Evolutionary conservation across 2,113 vertebrate genomes (phyloP).

Genomic region (Calcarius ornatus): DNA sequence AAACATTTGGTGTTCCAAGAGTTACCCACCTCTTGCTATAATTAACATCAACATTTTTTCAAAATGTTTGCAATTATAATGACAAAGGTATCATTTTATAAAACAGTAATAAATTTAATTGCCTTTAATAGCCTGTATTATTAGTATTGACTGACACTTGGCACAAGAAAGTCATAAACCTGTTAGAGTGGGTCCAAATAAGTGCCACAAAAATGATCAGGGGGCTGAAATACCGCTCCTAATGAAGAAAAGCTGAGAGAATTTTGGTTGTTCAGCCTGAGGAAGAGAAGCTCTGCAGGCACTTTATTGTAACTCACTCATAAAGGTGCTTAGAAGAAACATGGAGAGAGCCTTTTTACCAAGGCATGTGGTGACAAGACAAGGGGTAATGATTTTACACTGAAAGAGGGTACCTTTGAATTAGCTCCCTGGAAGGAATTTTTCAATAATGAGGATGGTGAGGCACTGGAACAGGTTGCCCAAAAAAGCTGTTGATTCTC

Average conservation of each 20-base stretch:
- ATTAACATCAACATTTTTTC: neutral
- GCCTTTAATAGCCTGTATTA: neutral
- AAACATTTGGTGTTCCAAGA: neutral
- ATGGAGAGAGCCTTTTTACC: neutral
- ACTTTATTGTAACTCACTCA: neutral
- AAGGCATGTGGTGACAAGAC: neutral
- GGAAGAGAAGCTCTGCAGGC: neutral
- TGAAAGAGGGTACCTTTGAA: neutral
- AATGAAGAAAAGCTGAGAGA: neutral
- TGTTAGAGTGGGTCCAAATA: accelerated
- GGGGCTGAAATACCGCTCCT: neutral
- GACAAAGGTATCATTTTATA: neutral
- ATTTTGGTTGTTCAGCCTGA: neutral
- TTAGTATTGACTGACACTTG: neutral
- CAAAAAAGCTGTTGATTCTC: neutral
- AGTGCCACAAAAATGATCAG: neutral
- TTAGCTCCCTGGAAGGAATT: neutral
- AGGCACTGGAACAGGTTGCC: neutral
- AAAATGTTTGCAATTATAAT: neutral
- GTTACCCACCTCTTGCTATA: neutral
- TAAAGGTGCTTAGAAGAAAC: neutral
- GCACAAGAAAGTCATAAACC: neutral
- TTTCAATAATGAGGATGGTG: neutral
- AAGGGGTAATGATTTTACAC: neutral
- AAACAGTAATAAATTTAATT: neutral